A percentile compares a stretch with the other conserved stretches of the same genome.
Conservation (phyloP, 2,113 vertebrate genomes). For the Todiramphus chloris region DNA sequence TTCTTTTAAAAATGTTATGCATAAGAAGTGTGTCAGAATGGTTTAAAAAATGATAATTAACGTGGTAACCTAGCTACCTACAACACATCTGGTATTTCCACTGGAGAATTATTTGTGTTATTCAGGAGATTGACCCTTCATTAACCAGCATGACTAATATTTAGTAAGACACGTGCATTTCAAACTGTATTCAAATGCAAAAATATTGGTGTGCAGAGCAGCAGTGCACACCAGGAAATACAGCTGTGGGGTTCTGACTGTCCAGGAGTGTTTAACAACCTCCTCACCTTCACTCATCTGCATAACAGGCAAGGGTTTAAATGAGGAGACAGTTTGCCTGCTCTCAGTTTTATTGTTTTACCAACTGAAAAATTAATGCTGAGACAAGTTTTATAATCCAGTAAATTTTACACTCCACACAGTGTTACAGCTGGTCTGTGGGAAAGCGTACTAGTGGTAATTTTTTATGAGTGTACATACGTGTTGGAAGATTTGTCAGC, state of each 20-base stretch:
- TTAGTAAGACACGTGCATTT: background rate
- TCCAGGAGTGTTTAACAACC: background rate
- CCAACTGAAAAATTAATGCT: background rate
- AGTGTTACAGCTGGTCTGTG: background rate
- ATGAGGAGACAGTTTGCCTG: background rate
- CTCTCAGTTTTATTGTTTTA: slow-evolving; percentile 10
- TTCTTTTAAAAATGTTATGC: background rate
- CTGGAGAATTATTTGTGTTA: background rate
- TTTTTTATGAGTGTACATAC: background rate
- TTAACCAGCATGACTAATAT: background rate
- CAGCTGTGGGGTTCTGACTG: background rate
- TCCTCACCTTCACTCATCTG: background rate
- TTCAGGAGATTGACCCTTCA: background rate
- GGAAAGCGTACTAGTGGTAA: background rate
- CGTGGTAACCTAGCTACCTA: background rate
- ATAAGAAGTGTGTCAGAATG: background rate
- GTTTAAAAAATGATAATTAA: background rate
- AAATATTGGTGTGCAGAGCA: background rate
- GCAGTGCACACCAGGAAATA: background rate
- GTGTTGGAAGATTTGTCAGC: background rate
- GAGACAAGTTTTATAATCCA: background rate
- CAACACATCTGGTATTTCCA: background rate
- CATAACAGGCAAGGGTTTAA: background rate
- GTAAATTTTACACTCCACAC: background rate
- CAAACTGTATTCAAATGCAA: background rate